These are phyloP conservation scores for Sapajus apella DNA, from an alignment of 2,113 vertebrate species.

Conservation along the genomic window DNA sequence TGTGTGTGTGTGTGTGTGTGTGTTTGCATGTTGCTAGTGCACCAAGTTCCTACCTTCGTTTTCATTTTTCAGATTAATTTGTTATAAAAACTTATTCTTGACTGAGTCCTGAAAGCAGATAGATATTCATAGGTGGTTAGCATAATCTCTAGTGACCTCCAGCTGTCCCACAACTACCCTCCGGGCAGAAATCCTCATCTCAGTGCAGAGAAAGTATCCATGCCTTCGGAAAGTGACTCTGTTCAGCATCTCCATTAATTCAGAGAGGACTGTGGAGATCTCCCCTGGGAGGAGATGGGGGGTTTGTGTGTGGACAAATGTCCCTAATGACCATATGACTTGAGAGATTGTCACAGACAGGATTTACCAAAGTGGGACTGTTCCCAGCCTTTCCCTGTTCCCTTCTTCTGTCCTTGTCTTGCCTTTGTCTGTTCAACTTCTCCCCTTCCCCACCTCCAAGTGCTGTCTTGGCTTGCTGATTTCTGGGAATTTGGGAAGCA, in stretches of 20 bases:
- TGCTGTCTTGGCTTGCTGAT: background rate
- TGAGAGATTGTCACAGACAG: background rate
- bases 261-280: background rate
- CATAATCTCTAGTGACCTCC: background rate
- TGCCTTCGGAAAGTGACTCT: background rate
- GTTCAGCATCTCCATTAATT: background rate
- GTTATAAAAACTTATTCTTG: background rate
- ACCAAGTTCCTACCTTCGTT: background rate
- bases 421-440: background rate
- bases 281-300: accelerated
- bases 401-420: background rate
- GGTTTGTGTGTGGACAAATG: background rate
- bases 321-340: background rate
- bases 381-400: no score
- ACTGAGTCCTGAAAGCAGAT: background rate
- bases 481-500: background rate
- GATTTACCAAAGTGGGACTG: background rate
- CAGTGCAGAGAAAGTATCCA: background rate
- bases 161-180: background rate
- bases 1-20: background rate
- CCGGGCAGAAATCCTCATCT: background rate
- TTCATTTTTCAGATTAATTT: background rate
- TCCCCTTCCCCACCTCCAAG: background rate
- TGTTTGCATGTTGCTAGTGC: background rate
- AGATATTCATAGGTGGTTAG: background rate